Conservation (phyloP, 1,140 invertebrate species). For the Pectinophora gossypiella region DNA sequence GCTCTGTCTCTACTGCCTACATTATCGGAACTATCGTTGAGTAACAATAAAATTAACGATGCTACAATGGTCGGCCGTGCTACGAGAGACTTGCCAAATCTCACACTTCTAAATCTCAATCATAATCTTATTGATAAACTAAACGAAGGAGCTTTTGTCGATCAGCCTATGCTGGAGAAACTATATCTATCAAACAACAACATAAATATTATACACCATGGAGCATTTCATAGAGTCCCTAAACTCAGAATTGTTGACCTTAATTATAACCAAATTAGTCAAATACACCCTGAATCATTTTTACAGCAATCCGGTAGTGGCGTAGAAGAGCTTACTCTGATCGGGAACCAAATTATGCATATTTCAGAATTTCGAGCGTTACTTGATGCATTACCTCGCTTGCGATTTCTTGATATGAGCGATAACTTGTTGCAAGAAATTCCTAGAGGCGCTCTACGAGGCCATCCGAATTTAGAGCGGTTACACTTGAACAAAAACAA, state of each 20-base stretch:
- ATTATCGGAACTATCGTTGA: slow-evolving; percentile 82
- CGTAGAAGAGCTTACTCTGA: slow-evolving; percentile 85
- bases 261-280: slow-evolving; percentile 85
- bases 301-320: slow-evolving; percentile 81
- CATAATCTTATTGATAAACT: slow-evolving; percentile 83
- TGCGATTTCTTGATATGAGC: slow-evolving; percentile 86
- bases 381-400: slow-evolving; percentile 83
- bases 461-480: slow-evolving; percentile 86
- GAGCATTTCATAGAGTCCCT: slow-evolving; percentile 87
- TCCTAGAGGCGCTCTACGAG: slow-evolving; percentile 83
- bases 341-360: slow-evolving; percentile 85
- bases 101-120: slow-evolving; percentile 82
- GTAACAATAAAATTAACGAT: slow-evolving; percentile 83
- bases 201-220: slow-evolving; percentile 84
- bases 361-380: slow-evolving; percentile 82
- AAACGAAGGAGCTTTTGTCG: slow-evolving; percentile 86
- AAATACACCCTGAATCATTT: slow-evolving; percentile 88
- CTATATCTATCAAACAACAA: slow-evolving; percentile 84
- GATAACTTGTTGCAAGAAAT: slow-evolving; percentile 85
- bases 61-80: slow-evolving; percentile 86
- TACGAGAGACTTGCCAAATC: slow-evolving; percentile 82
- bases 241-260: slow-evolving; percentile 83
- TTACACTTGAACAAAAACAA: slow-evolving; percentile 88
- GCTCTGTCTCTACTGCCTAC: slow-evolving; percentile 83
- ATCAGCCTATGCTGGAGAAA: slow-evolving; percentile 82